Conservation (phyloP, 2,113 vertebrate species). For the Rafetus swinhoei region DNA sequence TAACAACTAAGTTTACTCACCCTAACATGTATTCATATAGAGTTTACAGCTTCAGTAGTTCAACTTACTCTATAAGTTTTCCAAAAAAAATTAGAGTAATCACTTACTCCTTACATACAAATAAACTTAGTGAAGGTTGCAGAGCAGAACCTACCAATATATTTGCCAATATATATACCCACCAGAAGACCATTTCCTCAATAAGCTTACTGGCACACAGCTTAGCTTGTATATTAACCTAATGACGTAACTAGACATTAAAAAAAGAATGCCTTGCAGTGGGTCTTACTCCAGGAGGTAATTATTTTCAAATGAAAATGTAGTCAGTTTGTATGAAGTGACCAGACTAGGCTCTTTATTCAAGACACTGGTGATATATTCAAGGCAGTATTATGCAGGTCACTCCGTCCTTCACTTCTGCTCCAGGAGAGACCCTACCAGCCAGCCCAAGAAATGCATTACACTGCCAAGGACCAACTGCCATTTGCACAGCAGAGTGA, state of each 20-base stretch:
- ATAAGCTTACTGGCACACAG: background rate
- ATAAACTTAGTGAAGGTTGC: fast-evolving
- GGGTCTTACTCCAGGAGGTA: background rate
- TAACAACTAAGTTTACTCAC: background rate
- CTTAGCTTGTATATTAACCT: background rate
- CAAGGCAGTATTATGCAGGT: background rate
- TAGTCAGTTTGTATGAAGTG: background rate
- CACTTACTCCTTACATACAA: fast-evolving
- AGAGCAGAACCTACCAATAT: fast-evolving
- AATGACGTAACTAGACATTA: background rate
- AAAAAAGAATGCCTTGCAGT: background rate
- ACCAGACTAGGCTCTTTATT: background rate
- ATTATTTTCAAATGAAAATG: background rate
- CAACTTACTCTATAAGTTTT: background rate
- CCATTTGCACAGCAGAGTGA: background rate
- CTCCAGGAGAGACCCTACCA: background rate
- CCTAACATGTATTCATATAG: background rate
- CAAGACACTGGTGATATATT: background rate
- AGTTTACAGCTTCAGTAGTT: background rate
- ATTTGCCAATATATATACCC: fast-evolving
- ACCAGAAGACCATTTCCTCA: background rate
- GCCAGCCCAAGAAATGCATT: background rate
- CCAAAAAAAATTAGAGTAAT: background rate
- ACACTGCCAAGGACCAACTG: background rate
- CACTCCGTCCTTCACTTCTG: background rate